Conservation (phyloP, 1,140 invertebrate genomes). For the Papilio aristodemus region DNA sequence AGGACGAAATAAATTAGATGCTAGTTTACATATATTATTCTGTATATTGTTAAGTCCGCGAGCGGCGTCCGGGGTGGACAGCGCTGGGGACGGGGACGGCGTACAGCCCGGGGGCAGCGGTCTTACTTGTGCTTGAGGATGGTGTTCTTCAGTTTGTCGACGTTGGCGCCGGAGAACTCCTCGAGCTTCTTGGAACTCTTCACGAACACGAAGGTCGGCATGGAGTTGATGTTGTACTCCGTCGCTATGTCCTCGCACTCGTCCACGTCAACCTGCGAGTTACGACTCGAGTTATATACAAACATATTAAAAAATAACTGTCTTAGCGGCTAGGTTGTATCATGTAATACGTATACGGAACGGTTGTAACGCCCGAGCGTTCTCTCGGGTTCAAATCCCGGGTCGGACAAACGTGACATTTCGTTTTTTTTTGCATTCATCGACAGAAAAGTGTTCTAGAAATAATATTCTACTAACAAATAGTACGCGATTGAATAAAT, state of each 20-base stretch:
- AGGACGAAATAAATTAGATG: slow-evolving; percentile 16
- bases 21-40: slow-evolving; percentile 21
- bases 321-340: too few species aligned
- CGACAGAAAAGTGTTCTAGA: too few species aligned
- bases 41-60: neutral
- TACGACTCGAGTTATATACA: too few species aligned
- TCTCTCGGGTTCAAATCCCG: too few species aligned
- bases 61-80: slow-evolving; percentile 29
- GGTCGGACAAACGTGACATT: too few species aligned
- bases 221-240: slow-evolving; percentile 90
- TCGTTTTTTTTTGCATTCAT: too few species aligned
- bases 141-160: slow-evolving; percentile 84
- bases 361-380: too few species aligned
- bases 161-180: slow-evolving; percentile 90
- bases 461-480: too few species aligned
- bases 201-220: slow-evolving; percentile 96
- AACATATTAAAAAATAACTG: too few species aligned
- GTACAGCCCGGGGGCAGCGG: slow-evolving; percentile 36
- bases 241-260: slow-evolving; percentile 91
- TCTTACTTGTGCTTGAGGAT: slow-evolving; percentile 82
- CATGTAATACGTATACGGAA: too few species aligned
- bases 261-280: slow-evolving; percentile 96
- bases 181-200: slow-evolving; percentile 87
- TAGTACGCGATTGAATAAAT: slow-evolving; percentile 33
- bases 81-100: slow-evolving; percentile 32